Base-by-base conservation (phyloP, 2,797 vertebrate species). In the Argentina silus region DNA sequence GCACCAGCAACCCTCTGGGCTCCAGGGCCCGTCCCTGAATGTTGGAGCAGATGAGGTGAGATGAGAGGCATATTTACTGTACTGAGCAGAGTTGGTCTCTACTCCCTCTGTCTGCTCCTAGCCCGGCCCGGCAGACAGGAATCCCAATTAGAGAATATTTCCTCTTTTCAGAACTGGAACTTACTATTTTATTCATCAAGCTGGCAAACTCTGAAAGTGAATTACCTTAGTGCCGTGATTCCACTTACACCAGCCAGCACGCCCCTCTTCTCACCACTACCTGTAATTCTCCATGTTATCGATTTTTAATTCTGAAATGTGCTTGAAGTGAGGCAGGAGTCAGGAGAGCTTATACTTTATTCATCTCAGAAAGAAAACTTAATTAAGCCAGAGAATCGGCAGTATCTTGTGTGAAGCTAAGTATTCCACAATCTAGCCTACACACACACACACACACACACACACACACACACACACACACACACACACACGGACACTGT, bases 181-280 rank as follows among this genome's bases (percentile, higher is more conserved):
- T 12, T 85, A 82, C 81, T 89, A 79, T 88, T 86, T 91, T 87
- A 89, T 91, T 89, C 69, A 89, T 85, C 71, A 19, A 7, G 79
- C 84, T 88, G 83, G 82, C 79, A 82, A 87, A 86, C 71, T 67
- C 79, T 81, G 79, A 86, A 82, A 85, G 82, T 81, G 81, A 87
- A 88, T 87, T 78, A 80, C 78, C 74, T 84, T 70, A 51, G 75
- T 78, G 79, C 59, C 48, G 45, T 1, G 7, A 75, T 59, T 76
- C 78, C 72, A 53, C 64, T 78, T 59, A 57, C 17, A 42, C 75
- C 67, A 61, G 1, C n/a, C 27, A 12, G 44, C 60, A 15, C 14
- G 6, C 12, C 42, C 14, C 21, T 7, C 14, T 2, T 14, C 1
- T 11, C 48, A 12, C 7, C 45, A 72, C 68, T 63, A 86, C 79